Evolutionary conservation across 2,888 invertebrate genomes (phyloP).

Genomic region (Rhagophthalmus giganteus): DNA sequence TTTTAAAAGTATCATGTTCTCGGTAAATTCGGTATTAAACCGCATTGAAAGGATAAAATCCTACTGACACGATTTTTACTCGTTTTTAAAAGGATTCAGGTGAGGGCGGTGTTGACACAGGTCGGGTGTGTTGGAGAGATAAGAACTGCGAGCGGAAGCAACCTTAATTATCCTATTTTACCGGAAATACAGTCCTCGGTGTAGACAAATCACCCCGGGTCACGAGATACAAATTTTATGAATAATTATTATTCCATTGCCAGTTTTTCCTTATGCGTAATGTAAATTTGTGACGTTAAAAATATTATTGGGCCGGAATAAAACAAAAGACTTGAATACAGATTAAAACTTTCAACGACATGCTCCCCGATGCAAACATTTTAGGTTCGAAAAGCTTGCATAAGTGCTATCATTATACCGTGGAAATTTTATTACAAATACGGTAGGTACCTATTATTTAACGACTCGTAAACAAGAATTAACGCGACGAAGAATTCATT

Average conservation of each 20-base stretch:
- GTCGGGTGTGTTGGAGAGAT: constrained; percentile 29
- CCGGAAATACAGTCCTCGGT: constrained; percentile 23
- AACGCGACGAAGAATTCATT: too few species aligned
- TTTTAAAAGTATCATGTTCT: too few species aligned
- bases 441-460: too few species aligned
- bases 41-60: constrained; percentile 3
- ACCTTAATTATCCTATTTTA: constrained; percentile 30
- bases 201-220: constrained; percentile 26
- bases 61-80: constrained; percentile 14
- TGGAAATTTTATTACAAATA: too few species aligned
- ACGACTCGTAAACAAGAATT: too few species aligned
- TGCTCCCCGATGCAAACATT: too few species aligned
- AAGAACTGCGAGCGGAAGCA: constrained; percentile 29
- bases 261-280: neutral
- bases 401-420: too few species aligned
- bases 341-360: too few species aligned
- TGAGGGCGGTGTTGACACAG: constrained; percentile 27
- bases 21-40: constrained; percentile 1
- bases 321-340: too few species aligned
- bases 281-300: neutral
- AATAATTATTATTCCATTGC: constrained; percentile 6
- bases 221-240: constrained; percentile 23
- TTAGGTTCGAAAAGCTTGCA: too few species aligned
- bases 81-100: constrained; percentile 16
- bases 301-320: too few species aligned